Base-by-base conservation (phyloP, 2,113 vertebrate genomes). In the Cacatua alba region DNA sequence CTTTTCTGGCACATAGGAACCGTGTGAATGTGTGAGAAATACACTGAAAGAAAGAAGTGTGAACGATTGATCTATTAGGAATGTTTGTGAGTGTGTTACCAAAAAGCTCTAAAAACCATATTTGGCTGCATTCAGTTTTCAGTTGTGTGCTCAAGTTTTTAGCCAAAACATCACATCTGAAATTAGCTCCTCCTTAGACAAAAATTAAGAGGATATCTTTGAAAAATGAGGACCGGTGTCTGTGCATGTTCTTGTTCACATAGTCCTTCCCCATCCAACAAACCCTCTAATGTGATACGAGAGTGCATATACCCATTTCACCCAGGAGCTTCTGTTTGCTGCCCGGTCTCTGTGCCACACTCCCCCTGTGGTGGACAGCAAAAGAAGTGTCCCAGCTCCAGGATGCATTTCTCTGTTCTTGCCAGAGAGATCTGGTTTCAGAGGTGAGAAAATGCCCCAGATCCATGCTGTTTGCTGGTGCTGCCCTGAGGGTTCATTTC, bases 301-400 rank as follows among this genome's bases (percentile, higher is more conserved):
- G 9, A 28, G 9, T 7, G n/a, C 13, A 0, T 2, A 8, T 9
- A 12, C 21, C 55, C 33, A 8, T n/a, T 68, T 35, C 17, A 13
- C 11, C 20, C 57, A 19, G 33, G 11, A 77, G 33, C 55, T 62
- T 44, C 9, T 31, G 24, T 39, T 59, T 65, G 17, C 57, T 53
- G 63, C 21, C 33, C 24, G 10, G 64, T 19, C 16, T 48, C 26
- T 1, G 1, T 43, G 75, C 29, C 67, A 35, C 25, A 0, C 55
- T 65, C 13, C 10, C 37, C 21, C 39, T 44, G 28, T 4, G 1
- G 60, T 55, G 48, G 63, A 13, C 13, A 76, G 69, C 3, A 25
- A 23, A 18, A 37, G 12, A 70, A 69, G 12, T 9, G 39, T 59
- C 51, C 55, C 72, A 55, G 82, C 67, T 72, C 67, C 10, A 29